Base-by-base conservation (phyloP, 1,140 invertebrate species). In the Hyphantria cunea region DNA sequence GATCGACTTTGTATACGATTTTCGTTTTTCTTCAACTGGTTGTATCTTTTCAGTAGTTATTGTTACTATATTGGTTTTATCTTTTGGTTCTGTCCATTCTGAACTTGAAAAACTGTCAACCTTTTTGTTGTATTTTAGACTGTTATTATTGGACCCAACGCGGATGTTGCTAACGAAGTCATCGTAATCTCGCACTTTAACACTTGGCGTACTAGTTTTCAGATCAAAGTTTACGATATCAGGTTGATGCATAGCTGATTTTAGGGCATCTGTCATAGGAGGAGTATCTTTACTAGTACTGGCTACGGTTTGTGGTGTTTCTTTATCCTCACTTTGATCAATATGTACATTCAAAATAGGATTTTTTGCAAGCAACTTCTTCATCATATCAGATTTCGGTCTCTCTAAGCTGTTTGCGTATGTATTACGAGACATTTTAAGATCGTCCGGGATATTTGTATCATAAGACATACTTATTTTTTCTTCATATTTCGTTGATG, bases 391-490 rank as follows among this genome's bases (percentile, higher is more conserved):
- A 9, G 91, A 92, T 80, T 92, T 92, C 6, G 90, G 86, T 70
- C 86, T 79, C 76, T 93, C 92, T 52, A 93, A 83, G 65, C 90
- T 93, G 54, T 92, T 92, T 0, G 84, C 90, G 33, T 92, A 92
- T 6, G 92, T 89, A 77, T 92, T 92, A 53, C 92, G 80, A 6
- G 92, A 92, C 10, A 93, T 92, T 85, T 93, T 93, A 53, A 93
- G 86, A 73, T 93, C 92, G 70, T 93, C 93, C 0, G 92, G 92
- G 64, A 93, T 88, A 62, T 93, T 93, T 0, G 91, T 93, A 64
- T 93, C 92, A 33, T 91, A 92, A 37, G 74, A 78, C 76, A 91
- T 84, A 3, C 76, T 82, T 56, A 89, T 54, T 70, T 90, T 92
- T 50, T 92, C 89, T 51, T 91, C 88, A 50, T 83, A 87, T 76